Evolutionary conservation across 2,113 vertebrate species (phyloP), one percentile per base, ranked within the genome.

Genomic region (Gavialis gangeticus): DNA sequence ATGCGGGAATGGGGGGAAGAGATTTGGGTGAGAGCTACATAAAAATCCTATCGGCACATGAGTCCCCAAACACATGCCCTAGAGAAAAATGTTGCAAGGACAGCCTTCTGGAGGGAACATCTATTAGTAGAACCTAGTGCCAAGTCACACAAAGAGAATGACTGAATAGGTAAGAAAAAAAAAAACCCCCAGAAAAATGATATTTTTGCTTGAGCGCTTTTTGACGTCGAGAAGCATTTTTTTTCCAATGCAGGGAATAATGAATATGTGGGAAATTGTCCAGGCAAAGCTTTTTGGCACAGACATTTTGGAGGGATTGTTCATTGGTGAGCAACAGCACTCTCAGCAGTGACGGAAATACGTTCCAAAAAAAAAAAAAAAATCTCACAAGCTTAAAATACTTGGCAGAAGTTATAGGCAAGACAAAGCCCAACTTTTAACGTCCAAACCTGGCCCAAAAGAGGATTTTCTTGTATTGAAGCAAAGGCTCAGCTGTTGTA

Each of bases 221-320:
- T n/a, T n/a, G 60, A 82, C 59, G 34, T 14, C 54, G 17, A 79
- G 79, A 8, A 12, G 25, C 84, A 3, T 30, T 87, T 88, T 28
- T 0, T 10, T 5, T 37, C 22, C 19, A 30, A 5, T 27, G 10
- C 0, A 12, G 5, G 18, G n/a, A 91, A 58, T 46, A 91, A 77
- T 12, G 34, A 69, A 64, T 63, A 79, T 82, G 24, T 4, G 59
- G 64, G 67, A 90, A 56, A 67, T 28, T n/a, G n/a, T 60, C 5
- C 2, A 2, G 76, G 54, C 10, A 71, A 19, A 78, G 75, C 13
- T 56, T 30, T 46, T 37, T 55, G 54, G 37, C 66, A 75, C 55
- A 55, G 60, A 30, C 13, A 28, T 63, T 77, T 57, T 67, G 82
- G 71, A 82, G 60, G 12, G 87, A 21, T 5, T 17, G 1, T 34